Base-by-base conservation (phyloP, 2,797 vertebrate species). In the Lates japonicus region DNA sequence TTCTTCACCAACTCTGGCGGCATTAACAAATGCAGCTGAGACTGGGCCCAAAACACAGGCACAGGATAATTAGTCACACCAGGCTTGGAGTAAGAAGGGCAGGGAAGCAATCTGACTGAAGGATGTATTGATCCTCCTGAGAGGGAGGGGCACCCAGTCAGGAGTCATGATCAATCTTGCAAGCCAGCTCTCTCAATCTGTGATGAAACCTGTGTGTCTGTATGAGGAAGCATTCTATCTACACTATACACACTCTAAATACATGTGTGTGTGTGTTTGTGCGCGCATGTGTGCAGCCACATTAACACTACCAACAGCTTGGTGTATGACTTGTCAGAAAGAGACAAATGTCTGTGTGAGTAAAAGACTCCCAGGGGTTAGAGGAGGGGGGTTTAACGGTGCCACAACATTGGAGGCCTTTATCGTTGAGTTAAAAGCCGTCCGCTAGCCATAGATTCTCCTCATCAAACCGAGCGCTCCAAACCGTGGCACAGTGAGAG, bases 21-120 rank as follows among this genome's bases (percentile, higher is more conserved):
- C 88, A 87, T 94, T 93, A 91, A 92, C 89, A 88, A 90, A 92
- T 87, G 86, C 89, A 81, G 73, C 93, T 69, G 87, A 90, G 88
- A 81, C 90, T 70, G 74, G 77, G 80, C 84, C 89, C 90, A 88
- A 92, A 94, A 92, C 90, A 90, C 66, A 92, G 88, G 87, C 89
- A 88, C 83, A 78, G 86, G 88, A 91, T 95, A 94, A 95, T 95
- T 96, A 95, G 94, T 95, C 94, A 95, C 89, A 92, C 76, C 87
- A 91, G 86, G 86, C 89, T 83, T 64, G 74, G 76, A 79, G 88
- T 78, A 81, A 88, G 87, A 92, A 92, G 89, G 92, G 89, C 88
- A 90, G 89, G 87, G 90, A 93, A 93, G 90, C 92, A 91, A 93
- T 92, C 88, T 92, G 93, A 95, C 92, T 94, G 94, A 93, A 92